Evolutionary conservation across 1,140 invertebrate genomes (phyloP).

Genomic region (Solenopsis invicta): DNA sequence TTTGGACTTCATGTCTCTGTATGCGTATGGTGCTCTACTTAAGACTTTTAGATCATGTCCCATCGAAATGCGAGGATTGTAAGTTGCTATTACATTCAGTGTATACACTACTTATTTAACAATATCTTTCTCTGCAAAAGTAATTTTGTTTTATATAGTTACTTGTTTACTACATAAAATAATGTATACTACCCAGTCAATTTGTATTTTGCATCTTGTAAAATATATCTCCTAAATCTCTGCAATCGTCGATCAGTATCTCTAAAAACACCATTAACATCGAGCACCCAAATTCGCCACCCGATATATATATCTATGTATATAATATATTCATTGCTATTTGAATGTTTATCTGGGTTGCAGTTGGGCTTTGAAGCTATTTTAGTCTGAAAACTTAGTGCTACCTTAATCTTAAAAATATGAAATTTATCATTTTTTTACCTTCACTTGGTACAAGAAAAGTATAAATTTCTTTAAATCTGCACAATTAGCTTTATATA

Average conservation of each 20-base stretch:
- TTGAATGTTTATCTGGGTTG: conserved; percentile 56
- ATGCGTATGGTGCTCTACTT: conserved; percentile 40
- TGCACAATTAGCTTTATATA: neutral
- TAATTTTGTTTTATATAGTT: neutral
- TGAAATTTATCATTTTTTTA: conserved; percentile 19
- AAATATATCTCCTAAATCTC: conserved; percentile 69
- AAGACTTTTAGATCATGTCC: conserved; percentile 60
- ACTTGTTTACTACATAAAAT: conserved; percentile 23
- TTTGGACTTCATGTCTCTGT: conserved; percentile 57
- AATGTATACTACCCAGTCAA: conserved; percentile 44
- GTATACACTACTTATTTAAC: conserved; percentile 47
- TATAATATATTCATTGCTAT: neutral
- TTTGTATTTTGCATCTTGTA: conserved; percentile 52
- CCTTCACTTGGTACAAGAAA: neutral
- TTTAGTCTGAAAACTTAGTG: conserved; percentile 72
- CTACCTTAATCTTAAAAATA: conserved; percentile 78
- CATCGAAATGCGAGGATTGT: conserved; percentile 7
- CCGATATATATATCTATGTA: conserved; percentile 8
- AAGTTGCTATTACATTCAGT: conserved; percentile 10
- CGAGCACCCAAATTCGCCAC: conserved; percentile 55
- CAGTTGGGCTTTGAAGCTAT: conserved; percentile 57
- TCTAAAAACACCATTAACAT: conserved; percentile 28
- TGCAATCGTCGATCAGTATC: conserved; percentile 42
- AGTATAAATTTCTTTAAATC: neutral
- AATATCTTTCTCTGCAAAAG: conserved; percentile 49